Conservation (phyloP, 2,888 invertebrate genomes). For the Dryocosmus kuriphilus region DNA sequence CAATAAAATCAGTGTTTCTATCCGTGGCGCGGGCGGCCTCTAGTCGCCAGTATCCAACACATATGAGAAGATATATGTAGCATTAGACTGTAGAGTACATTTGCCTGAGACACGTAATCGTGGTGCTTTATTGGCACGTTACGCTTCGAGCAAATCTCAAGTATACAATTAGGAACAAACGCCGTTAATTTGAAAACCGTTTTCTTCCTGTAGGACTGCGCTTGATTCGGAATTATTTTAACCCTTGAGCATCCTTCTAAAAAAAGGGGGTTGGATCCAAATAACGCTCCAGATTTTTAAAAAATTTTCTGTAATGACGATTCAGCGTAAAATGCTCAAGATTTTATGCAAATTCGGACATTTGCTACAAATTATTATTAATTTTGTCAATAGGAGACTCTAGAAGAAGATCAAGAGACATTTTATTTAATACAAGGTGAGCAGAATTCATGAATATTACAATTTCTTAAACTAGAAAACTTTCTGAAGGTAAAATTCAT, state of each 20-base stretch:
- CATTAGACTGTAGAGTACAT: not conserved
- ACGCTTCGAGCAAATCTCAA: not conserved
- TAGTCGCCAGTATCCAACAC: not conserved
- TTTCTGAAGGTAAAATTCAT: too few relatives aligned
- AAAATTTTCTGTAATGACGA: not conserved
- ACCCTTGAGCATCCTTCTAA: not conserved
- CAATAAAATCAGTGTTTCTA: constrained; percentile 40
- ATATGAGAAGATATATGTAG: not conserved
- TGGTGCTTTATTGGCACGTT: not conserved
- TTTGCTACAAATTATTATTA: too few relatives aligned
- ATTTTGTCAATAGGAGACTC: too few relatives aligned
- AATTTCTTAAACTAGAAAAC: too few relatives aligned
- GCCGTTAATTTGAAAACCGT: not conserved
- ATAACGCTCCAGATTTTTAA: not conserved
- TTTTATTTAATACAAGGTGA: too few relatives aligned
- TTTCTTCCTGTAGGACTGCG: not conserved
- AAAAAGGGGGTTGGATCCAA: not conserved
- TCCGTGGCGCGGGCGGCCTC: not conserved
- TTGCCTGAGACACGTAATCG: not conserved
- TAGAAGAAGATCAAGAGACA: too few relatives aligned
- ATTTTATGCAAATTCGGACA: not conserved
- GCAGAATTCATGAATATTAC: too few relatives aligned
- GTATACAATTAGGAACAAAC: not conserved
- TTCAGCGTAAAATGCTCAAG: not conserved
- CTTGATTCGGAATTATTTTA: not conserved